phyloP scores from a whole-genome alignment of 2,113 vertebrate species.

The Cynoglossus semilaevis region DNA sequence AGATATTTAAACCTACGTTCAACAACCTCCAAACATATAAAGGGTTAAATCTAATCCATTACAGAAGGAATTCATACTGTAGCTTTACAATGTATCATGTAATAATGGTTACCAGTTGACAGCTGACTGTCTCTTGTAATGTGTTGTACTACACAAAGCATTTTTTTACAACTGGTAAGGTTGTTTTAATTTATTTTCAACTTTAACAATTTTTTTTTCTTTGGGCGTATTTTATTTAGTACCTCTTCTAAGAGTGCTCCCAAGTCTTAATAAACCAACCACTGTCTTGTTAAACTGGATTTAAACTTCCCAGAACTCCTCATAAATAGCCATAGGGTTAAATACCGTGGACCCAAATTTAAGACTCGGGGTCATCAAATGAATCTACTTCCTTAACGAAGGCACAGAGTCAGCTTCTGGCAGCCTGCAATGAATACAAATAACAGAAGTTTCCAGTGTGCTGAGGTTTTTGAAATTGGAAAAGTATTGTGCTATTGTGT shows the following conservation, averaged over 20 bases:
- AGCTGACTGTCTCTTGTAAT: too few relatives aligned
- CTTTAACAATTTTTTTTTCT: slow-evolving; percentile 3
- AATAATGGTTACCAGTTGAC: too few relatives aligned
- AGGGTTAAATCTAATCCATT: too few relatives aligned
- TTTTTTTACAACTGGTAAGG: too few relatives aligned
- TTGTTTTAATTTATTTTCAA: too few relatives aligned
- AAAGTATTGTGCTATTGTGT: slow-evolving; percentile 30
- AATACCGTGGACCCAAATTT: slow-evolving; percentile 20
- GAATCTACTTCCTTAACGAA: slow-evolving; percentile 2
- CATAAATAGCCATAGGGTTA: slow-evolving; percentile 20
- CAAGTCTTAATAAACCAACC: slow-evolving; percentile 28
- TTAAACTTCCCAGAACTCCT: slow-evolving; percentile 21
- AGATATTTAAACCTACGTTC: too few relatives aligned
- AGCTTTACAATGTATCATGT: too few relatives aligned
- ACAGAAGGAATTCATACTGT: too few relatives aligned
- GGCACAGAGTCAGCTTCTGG: slow-evolving; percentile 1
- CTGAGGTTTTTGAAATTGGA: slow-evolving; percentile 16
- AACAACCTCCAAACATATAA: too few relatives aligned
- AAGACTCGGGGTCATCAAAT: neutral
- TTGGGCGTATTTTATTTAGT: slow-evolving; percentile 29
- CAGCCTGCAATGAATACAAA: slow-evolving; percentile 36
- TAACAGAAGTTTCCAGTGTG: slow-evolving; percentile 26
- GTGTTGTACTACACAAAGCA: too few relatives aligned
- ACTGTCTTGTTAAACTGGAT: slow-evolving; percentile 27
- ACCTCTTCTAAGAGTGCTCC: slow-evolving; percentile 10